Conservation (phyloP, 2,797 vertebrate species). For the Chrosomus eos region DNA sequence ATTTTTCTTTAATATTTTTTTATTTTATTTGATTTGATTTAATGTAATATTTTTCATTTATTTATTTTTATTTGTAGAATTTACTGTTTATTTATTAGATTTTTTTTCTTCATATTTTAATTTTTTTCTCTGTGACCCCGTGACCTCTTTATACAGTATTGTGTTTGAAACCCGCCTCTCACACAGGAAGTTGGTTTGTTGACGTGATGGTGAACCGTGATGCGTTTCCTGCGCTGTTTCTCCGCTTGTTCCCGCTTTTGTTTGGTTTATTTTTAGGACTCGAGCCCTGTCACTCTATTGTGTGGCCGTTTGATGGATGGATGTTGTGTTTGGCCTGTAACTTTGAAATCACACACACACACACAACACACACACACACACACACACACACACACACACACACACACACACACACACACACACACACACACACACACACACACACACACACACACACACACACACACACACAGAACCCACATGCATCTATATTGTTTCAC, state of each 20-base stretch:
- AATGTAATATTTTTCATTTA: neutral
- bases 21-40: neutral
- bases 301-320: slow-evolving; percentile 36
- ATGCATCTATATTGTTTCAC: neutral
- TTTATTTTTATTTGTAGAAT: neutral
- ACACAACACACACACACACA: neutral
- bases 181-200: slow-evolving; percentile 54
- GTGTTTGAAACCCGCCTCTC: slow-evolving; percentile 20
- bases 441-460: neutral
- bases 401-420: neutral
- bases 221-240: neutral
- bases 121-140: neutral
- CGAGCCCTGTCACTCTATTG: slow-evolving; percentile 44
- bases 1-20: neutral
- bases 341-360: slow-evolving; percentile 11
- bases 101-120: neutral
- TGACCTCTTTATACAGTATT: slow-evolving; percentile 29
- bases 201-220: slow-evolving; percentile 13
- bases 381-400: neutral
- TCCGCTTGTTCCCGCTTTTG: slow-evolving; percentile 43
- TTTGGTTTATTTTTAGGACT: slow-evolving; percentile 44
- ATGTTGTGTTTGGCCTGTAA: slow-evolving; percentile 1
- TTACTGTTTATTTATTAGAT: no score
- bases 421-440: neutral
- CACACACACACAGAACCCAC: neutral